These are phyloP conservation scores for Eristalis pertinax DNA, from an alignment of 2,888 invertebrate genomes.

Conservation along the genomic window DNA sequence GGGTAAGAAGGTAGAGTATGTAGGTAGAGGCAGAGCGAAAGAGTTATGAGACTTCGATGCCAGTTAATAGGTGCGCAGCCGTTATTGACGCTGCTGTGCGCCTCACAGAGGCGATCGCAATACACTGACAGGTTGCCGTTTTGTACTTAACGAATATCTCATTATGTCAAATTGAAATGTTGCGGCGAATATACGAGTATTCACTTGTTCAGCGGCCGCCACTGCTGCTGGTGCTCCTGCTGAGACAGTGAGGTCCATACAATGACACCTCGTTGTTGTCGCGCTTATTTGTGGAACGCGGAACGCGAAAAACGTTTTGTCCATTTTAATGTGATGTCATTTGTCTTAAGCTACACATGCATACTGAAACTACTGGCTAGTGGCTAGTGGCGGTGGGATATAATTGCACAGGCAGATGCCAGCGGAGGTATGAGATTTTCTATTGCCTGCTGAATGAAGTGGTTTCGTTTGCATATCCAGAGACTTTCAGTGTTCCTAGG, in stretches of 20 bases:
- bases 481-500: neutral
- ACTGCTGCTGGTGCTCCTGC: slow-evolving; percentile 29
- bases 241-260: slow-evolving; percentile 59
- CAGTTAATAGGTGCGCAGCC: slow-evolving; percentile 59
- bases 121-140: slow-evolving; percentile 67
- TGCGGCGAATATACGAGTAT: slow-evolving; percentile 75
- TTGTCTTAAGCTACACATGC: slow-evolving; percentile 34
- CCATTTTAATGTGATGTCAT: slow-evolving; percentile 67
- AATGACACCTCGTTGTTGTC: slow-evolving; percentile 69
- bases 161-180: slow-evolving; percentile 82
- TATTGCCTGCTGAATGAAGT: slow-evolving; percentile 16
- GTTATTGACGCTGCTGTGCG: slow-evolving; percentile 57
- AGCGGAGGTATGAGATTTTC: neutral
- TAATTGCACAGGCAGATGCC: slow-evolving; percentile 48
- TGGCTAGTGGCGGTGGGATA: slow-evolving; percentile 7
- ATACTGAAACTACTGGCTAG: neutral
- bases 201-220: slow-evolving; percentile 49
- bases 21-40: slow-evolving; percentile 9
- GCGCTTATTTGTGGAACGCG: slow-evolving; percentile 54
- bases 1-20: neutral
- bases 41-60: slow-evolving; percentile 57
- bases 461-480: slow-evolving; percentile 22
- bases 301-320: slow-evolving; percentile 76
- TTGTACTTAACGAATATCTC: slow-evolving; percentile 76
- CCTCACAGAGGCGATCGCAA: slow-evolving; percentile 15